Percentiles rank a stretch among this genome's conserved stretches.
Conservation (phyloP, 2,797 vertebrate genomes). For the Etheostoma perlongum region DNA sequence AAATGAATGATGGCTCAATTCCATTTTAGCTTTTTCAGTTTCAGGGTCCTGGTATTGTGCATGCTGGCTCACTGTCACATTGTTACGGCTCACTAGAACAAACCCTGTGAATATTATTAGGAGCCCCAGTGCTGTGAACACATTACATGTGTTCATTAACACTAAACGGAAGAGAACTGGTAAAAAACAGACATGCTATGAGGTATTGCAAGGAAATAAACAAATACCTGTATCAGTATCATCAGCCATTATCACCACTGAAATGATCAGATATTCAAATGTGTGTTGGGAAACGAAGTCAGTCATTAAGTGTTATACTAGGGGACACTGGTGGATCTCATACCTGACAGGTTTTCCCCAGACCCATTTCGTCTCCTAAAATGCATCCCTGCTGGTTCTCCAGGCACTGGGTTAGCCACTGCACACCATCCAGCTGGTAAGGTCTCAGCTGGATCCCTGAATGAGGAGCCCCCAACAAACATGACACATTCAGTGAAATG, state of each 20-base stretch:
- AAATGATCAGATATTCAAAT: no score
- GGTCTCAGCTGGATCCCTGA: conserved; percentile 82
- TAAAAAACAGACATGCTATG: neutral
- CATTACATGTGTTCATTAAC: no score
- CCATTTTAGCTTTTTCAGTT: no score
- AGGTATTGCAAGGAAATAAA: neutral
- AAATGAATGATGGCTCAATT: no score
- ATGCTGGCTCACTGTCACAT: no score
- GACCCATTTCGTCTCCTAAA: conserved; percentile 95
- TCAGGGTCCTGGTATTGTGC: no score
- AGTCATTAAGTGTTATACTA: neutral
- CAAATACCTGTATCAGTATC: no score
- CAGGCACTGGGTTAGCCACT: conserved; percentile 88
- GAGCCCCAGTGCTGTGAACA: no score
- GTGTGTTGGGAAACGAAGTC: neutral
- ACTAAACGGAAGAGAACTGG: neutral
- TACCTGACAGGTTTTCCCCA: conserved; percentile 98
- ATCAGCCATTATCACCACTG: no score
- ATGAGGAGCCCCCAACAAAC: neutral
- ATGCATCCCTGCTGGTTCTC: conserved; percentile 90
- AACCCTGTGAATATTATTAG: no score
- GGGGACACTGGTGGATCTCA: neutral
- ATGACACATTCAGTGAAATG: no score
- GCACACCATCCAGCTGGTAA: conserved; percentile 92
- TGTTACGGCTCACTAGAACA: no score